phyloP scores from a whole-genome alignment of 2,888 invertebrate species.

The Carcina quercana region DNA sequence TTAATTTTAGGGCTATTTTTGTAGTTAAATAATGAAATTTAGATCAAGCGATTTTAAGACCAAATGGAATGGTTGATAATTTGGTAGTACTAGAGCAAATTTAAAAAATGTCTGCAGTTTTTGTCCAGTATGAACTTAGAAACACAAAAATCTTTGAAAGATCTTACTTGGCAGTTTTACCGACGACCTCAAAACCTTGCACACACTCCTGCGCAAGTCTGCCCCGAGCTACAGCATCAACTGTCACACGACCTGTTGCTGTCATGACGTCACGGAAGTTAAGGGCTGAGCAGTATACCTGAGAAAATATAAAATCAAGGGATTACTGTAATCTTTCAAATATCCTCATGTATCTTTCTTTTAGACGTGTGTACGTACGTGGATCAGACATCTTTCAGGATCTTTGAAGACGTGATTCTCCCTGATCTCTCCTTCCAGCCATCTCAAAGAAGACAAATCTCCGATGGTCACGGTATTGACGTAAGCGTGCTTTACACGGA shows the following conservation, averaged over 20 bases:
- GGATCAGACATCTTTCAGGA: conserved; percentile 36
- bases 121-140: too few species aligned
- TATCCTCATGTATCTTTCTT: conserved; percentile 2
- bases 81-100: too few species aligned
- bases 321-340: background rate
- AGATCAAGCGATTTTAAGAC: too few species aligned
- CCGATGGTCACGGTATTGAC: conserved; percentile 86
- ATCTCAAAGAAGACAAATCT: conserved; percentile 86
- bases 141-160: too few species aligned
- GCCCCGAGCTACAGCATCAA: conserved; percentile 83
- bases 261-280: conserved; percentile 98
- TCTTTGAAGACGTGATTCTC: conserved; percentile 39
- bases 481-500: conserved; percentile 79
- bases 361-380: conserved; percentile 42
- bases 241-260: conserved; percentile 90
- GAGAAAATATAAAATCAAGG: too few species aligned
- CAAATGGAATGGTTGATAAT: too few species aligned
- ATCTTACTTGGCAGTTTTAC: conserved; percentile 65
- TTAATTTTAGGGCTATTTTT: too few species aligned
- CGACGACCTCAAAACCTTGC: conserved; percentile 81
- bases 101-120: too few species aligned
- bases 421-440: conserved; percentile 78
- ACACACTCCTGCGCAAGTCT: conserved; percentile 78
- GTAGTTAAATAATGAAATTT: too few species aligned
- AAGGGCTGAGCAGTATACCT: conserved; percentile 84